Conservation (phyloP, 2,113 vertebrate genomes). For the Genyomyrus donnyi region DNA sequence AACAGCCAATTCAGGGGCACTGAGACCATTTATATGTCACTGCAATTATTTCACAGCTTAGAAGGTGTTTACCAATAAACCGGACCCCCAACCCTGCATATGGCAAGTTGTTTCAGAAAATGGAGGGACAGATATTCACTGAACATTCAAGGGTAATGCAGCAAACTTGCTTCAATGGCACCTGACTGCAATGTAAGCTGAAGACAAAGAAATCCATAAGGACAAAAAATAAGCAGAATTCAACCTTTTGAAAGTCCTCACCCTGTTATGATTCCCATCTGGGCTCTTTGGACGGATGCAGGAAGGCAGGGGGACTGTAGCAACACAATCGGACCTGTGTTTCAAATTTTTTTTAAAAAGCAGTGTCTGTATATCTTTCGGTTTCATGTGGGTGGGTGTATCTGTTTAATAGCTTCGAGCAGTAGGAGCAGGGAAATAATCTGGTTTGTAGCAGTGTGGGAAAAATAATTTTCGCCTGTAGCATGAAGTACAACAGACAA, state of each 20-base stretch:
- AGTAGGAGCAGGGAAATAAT: conserved; percentile 44
- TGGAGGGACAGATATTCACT: background rate
- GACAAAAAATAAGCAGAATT: background rate
- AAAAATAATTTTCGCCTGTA: background rate
- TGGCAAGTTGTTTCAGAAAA: background rate
- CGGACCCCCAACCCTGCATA: background rate
- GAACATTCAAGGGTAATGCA: background rate
- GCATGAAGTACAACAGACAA: background rate
- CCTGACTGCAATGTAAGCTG: background rate
- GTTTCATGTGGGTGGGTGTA: conserved; percentile 47
- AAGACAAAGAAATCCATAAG: background rate
- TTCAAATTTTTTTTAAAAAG: conserved; percentile 38
- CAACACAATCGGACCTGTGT: conserved; percentile 44
- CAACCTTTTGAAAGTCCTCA: background rate
- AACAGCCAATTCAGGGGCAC: background rate
- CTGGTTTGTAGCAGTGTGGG: conserved; percentile 15
- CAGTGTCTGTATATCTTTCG: conserved; percentile 28
- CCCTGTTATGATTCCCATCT: background rate
- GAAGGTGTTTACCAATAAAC: background rate
- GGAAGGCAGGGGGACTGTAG: conserved; percentile 16
- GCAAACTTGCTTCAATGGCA: background rate
- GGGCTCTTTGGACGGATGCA: conserved; percentile 20
- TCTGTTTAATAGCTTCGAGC: conserved; percentile 53
- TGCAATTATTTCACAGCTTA: background rate
- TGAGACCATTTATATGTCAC: background rate